Evolutionary conservation across 2,113 vertebrate species (phyloP).

Genomic region (Antechinus stuartii): DNA sequence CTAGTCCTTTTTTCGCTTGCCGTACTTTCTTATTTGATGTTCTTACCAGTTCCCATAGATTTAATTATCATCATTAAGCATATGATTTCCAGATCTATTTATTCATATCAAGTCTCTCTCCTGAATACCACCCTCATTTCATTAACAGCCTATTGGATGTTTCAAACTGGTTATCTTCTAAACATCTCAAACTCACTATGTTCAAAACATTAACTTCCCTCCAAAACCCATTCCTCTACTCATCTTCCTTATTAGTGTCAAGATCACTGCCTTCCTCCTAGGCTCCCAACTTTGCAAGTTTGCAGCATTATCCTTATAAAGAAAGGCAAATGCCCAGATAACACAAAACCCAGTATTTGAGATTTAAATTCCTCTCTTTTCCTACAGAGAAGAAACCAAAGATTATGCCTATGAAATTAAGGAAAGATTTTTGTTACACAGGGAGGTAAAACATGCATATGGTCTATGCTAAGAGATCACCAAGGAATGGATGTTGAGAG

Average conservation of each 20-base stretch:
- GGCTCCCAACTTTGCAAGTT: not conserved
- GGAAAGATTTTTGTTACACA: no score
- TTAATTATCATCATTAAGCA: not conserved
- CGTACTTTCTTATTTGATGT: not conserved
- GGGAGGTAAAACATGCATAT: no score
- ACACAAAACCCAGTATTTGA: no score
- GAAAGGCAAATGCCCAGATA: no score
- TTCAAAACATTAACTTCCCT: not conserved
- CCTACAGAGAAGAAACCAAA: no score
- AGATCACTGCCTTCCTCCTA: not conserved
- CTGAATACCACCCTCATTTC: not conserved
- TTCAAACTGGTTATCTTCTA: not conserved
- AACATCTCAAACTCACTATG: not conserved
- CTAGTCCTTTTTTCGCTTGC: no score
- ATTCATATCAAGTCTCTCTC: no score
- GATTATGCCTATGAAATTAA: no score
- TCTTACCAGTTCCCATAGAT: not conserved
- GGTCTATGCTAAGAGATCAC: no score
- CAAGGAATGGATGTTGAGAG: no score
- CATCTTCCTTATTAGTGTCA: not conserved
- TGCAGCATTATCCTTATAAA: not conserved
- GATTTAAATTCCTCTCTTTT: no score
- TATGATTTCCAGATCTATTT: no score
- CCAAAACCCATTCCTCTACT: not conserved
- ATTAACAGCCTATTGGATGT: not conserved